Percentiles rank a stretch among this genome's conserved stretches.
Conservation (phyloP, 2,888 invertebrate genomes). For the Zaprionus obscuricornis region DNA sequence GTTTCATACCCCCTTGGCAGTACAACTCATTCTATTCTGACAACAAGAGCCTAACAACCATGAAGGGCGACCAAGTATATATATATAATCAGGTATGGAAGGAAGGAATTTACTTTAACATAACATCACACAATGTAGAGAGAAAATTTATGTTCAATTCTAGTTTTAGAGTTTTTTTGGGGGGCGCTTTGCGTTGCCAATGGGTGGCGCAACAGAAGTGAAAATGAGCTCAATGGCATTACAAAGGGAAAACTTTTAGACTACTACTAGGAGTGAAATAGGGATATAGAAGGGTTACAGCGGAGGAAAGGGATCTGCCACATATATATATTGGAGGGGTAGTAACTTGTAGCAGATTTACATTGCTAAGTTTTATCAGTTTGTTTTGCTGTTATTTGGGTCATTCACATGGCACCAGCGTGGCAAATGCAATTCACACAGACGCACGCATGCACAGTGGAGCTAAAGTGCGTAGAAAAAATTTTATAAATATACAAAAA, state of each 20-base stretch:
- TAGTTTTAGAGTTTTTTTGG: slow-evolving; percentile 10
- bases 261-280: slow-evolving; percentile 26
- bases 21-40: too few relatives aligned
- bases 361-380: slow-evolving; percentile 54
- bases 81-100: slow-evolving; percentile 44
- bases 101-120: slow-evolving; percentile 79
- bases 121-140: slow-evolving; percentile 68
- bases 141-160: slow-evolving; percentile 59
- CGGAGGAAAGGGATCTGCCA: too few relatives aligned
- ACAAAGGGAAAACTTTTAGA: background rate
- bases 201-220: slow-evolving; percentile 45
- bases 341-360: slow-evolving; percentile 5
- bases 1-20: slow-evolving; percentile 25
- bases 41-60: slow-evolving; percentile 61
- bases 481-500: too few relatives aligned
- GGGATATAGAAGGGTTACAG: background rate
- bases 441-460: slow-evolving; percentile 56
- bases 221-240: slow-evolving; percentile 80
- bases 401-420: slow-evolving; percentile 82
- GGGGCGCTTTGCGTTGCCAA: slow-evolving; percentile 9
- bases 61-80: too few relatives aligned
- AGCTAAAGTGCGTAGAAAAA: background rate
- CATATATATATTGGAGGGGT: too few relatives aligned
- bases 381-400: slow-evolving; percentile 80
- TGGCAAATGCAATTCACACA: slow-evolving; percentile 51